phyloP scores from a whole-genome alignment of 1,140 invertebrate genomes.

The Macrocentrus cingulum region DNA sequence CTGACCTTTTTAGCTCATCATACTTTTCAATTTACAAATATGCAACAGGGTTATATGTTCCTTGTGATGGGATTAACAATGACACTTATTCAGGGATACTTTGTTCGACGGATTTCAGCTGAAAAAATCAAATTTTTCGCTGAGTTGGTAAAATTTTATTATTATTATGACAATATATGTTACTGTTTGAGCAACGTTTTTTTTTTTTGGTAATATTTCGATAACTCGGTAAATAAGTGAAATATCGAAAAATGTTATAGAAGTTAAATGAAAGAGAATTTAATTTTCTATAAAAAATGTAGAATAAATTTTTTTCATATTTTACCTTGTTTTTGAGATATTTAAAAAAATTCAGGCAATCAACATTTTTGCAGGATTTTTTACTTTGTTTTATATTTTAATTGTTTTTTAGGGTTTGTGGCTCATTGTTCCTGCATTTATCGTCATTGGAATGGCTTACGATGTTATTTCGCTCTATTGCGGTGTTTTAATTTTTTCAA shows the following conservation, averaged over 20 bases:
- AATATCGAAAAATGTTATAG: too few species aligned
- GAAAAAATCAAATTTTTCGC: slow-evolving; percentile 75
- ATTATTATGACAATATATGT: slow-evolving; percentile 15
- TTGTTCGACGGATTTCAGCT: slow-evolving; percentile 78
- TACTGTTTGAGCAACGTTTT: slow-evolving; percentile 22
- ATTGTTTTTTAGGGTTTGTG: slow-evolving; percentile 71
- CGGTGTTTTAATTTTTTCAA: slow-evolving; percentile 84
- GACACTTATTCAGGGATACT: slow-evolving; percentile 90
- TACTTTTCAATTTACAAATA: slow-evolving; percentile 86
- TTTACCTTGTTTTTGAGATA: too few species aligned
- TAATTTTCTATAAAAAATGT: too few species aligned
- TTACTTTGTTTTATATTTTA: slow-evolving; percentile 20
- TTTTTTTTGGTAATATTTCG: too few species aligned
- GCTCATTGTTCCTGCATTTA: slow-evolving; percentile 85
- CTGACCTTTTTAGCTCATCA: slow-evolving; percentile 96
- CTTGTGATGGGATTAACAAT: slow-evolving; percentile 90
- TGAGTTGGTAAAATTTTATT: slow-evolving; percentile 59
- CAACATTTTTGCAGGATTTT: not conserved
- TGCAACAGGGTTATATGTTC: slow-evolving; percentile 98
- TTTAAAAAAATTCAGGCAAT: slow-evolving; percentile 74
- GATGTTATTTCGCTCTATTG: slow-evolving; percentile 67
- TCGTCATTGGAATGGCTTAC: slow-evolving; percentile 78
- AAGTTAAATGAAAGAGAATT: too few species aligned
- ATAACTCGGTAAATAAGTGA: too few species aligned
- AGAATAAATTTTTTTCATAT: too few species aligned